Percentiles rank a stretch among this genome's conserved stretches.
These are phyloP conservation scores for Loxodonta africana DNA, from an alignment of 2,113 vertebrate species.

Conservation along the genomic window DNA sequence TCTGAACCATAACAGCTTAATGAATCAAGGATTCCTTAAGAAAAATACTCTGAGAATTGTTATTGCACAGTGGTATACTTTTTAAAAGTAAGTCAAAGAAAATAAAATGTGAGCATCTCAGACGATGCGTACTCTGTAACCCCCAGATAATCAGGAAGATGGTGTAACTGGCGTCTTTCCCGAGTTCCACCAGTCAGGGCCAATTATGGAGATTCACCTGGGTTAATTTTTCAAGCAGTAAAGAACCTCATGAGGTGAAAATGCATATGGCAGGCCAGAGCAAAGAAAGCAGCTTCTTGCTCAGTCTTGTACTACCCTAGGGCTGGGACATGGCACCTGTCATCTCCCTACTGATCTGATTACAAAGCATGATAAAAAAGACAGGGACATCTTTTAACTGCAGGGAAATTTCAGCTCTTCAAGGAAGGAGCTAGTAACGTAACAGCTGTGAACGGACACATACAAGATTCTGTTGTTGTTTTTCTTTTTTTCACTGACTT, in stretches of 20 bases:
- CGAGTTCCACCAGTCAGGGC: constrained; percentile 36
- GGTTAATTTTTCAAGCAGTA: constrained; percentile 61
- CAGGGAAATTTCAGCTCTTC: constrained; percentile 78
- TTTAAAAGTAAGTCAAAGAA: constrained; percentile 56
- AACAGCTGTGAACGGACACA: constrained; percentile 57
- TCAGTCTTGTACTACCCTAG: constrained; percentile 72
- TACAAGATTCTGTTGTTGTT: neutral
- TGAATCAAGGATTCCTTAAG: neutral
- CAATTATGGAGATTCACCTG: constrained; percentile 65
- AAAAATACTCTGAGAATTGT: constrained; percentile 44
- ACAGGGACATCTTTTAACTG: constrained; percentile 83
- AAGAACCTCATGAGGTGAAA: constrained; percentile 82
- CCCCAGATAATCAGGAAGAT: neutral
- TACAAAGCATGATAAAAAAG: constrained; percentile 86
- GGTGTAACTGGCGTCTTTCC: constrained; percentile 56
- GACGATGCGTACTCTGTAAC: constrained; percentile 16
- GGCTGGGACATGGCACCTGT: constrained; percentile 81
- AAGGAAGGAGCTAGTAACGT: constrained; percentile 62
- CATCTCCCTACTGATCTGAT: constrained; percentile 89
- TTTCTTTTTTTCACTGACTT: constrained; percentile 35
- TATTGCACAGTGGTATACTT: constrained; percentile 25
- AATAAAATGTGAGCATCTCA: constrained; percentile 40
- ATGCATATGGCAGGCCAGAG: constrained; percentile 83
- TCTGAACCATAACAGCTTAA: neutral
- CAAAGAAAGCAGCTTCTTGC: constrained; percentile 80